Base-by-base conservation (phyloP, 2,888 invertebrate genomes). In the Drosophila paramelanica region DNA sequence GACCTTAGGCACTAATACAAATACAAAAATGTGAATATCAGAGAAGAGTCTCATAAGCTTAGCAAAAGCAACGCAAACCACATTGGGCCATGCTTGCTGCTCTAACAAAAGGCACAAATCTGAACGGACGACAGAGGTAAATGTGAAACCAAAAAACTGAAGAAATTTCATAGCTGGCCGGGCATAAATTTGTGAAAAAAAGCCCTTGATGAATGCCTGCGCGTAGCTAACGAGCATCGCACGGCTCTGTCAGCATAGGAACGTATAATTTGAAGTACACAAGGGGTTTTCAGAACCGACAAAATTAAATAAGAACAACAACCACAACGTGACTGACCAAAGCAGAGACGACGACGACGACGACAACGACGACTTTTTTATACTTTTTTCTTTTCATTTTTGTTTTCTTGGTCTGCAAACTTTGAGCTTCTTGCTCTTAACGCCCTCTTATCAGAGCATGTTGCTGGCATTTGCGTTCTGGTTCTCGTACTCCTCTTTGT, bases 131-230 rank as follows among this genome's bases (percentile, higher is more conserved):
- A 45, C 36, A 59, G 45, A 59, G 13, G 46, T 58, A 78, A 57
- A 62, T 23, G 47, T 39, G 17, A 41, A 45, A 61, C 17, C 41
- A 31, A 57, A 64, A 65, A 64, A 47, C 27, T 49, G 25, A 72
- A 66, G 77, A 51, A 43, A 57, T 58, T 67, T 57, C 56, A 64
- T 49, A 69, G 64, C 58, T 47, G 65, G 53, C 56, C 64, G 55
- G 62, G 55, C 73, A 81, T 62, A 74, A 31, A 71, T 77, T 77
- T 66, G 64, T 39, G 67, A 17, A 57, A 42, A 57, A 42, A 57
- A 81, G 57, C 80, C 74, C 86, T 85, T 77, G 79, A 87, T 81
- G 75, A 87, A 79, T 85, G 77, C 80, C 72, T 77, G 51, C 60
- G 72, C 77, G 62, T 70, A 65, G 59, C 62, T 60, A 41, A 51